These are phyloP conservation scores for Mactromeris polynyma DNA, from an alignment of 2,888 invertebrate genomes.

Conservation along the genomic window DNA sequence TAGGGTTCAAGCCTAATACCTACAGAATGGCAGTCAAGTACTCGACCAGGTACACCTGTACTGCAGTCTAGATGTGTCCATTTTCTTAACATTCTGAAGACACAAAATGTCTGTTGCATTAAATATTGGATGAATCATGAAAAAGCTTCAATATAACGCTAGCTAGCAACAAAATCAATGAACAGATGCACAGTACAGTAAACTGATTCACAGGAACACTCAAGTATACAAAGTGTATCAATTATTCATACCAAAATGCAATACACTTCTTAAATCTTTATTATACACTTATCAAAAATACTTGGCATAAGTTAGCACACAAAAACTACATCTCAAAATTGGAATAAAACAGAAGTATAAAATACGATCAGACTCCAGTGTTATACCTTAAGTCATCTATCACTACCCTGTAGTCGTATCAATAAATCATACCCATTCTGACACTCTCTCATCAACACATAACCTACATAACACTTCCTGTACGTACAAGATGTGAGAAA, in stretches of 20 bases:
- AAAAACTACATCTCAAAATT: not conserved
- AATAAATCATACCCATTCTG: not conserved
- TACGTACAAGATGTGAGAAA: too few species aligned
- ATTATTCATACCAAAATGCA: not conserved
- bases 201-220: not conserved
- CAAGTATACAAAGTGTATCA: not conserved
- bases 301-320: not conserved
- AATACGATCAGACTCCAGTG: not conserved
- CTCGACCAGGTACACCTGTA: too few species aligned
- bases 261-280: not conserved
- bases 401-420: not conserved
- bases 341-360: not conserved
- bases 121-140: not conserved
- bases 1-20: too few species aligned
- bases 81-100: too few species aligned
- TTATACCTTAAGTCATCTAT: not conserved
- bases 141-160: not conserved
- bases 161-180: constrained; percentile 2
- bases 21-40: too few species aligned
- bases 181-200: not conserved
- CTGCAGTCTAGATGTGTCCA: too few species aligned
- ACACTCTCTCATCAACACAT: not conserved
- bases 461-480: not conserved
- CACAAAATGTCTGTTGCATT: not conserved
- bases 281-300: not conserved